phyloP scores from a whole-genome alignment of 2,797 vertebrate genomes.

The Pangasius sanitwongsei region DNA sequence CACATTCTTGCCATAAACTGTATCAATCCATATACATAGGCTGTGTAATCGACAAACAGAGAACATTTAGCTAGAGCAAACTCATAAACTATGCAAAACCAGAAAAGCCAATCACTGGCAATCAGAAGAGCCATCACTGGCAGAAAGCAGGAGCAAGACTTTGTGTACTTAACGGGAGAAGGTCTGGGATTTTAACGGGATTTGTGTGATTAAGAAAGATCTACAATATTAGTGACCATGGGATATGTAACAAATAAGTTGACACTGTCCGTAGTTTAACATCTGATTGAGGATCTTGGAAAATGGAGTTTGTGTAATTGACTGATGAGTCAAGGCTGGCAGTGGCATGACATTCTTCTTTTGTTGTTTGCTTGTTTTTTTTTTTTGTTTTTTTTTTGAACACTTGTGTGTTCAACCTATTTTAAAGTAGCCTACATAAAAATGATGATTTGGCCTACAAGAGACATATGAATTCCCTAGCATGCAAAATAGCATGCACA shows the following conservation, averaged over 20 bases:
- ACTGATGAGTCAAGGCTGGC: background rate
- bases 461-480: background rate
- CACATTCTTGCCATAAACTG: background rate
- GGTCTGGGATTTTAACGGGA: background rate
- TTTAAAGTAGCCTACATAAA: background rate
- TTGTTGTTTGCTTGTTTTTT: background rate
- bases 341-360: background rate
- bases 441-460: background rate
- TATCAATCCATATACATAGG: background rate
- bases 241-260: background rate
- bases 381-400: background rate
- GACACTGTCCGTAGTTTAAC: background rate
- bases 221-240: background rate
- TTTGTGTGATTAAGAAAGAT: background rate
- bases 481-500: background rate
- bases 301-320: conserved; percentile 1
- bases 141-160: background rate
- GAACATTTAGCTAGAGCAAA: background rate
- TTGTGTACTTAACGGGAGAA: background rate
- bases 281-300: background rate
- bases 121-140: background rate
- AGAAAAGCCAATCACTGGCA: background rate
- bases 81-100: background rate
- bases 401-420: background rate
- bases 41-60: background rate